Base-by-base conservation (phyloP, 1,140 invertebrate species). In the Glossosoma conforme region DNA sequence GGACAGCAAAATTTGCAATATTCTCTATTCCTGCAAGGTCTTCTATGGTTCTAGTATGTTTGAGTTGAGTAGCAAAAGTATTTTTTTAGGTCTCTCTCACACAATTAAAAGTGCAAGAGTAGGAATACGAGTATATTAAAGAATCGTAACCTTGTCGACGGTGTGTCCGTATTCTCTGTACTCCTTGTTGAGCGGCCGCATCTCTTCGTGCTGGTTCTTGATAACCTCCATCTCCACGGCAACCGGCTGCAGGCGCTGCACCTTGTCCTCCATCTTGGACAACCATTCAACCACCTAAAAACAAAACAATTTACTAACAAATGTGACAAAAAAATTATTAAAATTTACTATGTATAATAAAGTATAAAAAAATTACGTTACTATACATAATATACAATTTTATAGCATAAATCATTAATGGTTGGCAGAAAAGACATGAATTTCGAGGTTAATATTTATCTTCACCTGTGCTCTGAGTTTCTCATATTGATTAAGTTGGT, bases 161-260 rank as follows among this genome's bases (percentile, higher is more conserved):
- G 85, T 93, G 1, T 80, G 70, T 1, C 80, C 83, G 71, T 87
- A 94, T 60, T 93, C 91, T 22, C 89, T 81, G 70, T 95, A 90
- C 63, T 96, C 92, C 63, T 93, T 93, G 15, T 86, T 72, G 24
- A 97, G 78, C 0, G 93, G 92, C 72, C 93, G 87, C 10, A 96
- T 65, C 64, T 95, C 89, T 43, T 94, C 88, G 35, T 83, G 80
- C 65, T 96, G 93, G 48, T 80, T 79, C 54, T 86, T 87, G 11
- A 95, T 72, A 33, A 84, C 82, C 33, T 95, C 91, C 49, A 92
- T 69, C 65, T 96, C 90, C 11, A 96, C 78, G 8, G 91, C 91
- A 0, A 94, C 87, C 1, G 89, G 84, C 46, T 89, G 82, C 11
- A 95, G 70, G 19, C 80, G 77, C 63, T 77, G 72, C 0, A 90